Evolutionary conservation across 1,140 invertebrate genomes (phyloP).

Genomic region (Antheraea pernyi): DNA sequence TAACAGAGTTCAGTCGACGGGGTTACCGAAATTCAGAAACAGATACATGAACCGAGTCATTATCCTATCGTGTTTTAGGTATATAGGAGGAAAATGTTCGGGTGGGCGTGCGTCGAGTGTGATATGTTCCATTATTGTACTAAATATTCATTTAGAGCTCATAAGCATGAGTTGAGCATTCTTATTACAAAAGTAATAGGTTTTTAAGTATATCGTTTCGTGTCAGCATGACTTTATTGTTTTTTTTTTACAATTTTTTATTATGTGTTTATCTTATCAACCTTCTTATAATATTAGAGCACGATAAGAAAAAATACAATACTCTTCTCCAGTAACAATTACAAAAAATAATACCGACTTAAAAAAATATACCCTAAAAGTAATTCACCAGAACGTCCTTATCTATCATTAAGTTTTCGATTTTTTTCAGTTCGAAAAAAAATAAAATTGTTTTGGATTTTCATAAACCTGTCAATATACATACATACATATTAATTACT

Average conservation of each 20-base stretch:
- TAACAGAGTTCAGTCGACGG: background rate
- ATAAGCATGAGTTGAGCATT: background rate
- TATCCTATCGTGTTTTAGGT: background rate
- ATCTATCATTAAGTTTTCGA: too few species aligned
- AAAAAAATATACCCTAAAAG: too few species aligned
- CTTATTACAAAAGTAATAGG: background rate
- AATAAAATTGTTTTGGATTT: too few species aligned
- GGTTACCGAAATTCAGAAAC: background rate
- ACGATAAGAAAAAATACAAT: background rate
- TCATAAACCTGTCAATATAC: too few species aligned
- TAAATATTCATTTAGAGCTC: background rate
- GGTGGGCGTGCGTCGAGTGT: background rate
- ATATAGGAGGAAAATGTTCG: background rate
- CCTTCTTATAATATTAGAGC: background rate
- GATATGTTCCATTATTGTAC: background rate
- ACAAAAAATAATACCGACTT: too few species aligned
- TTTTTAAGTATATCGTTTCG: background rate
- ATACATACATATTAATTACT: too few species aligned
- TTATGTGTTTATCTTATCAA: background rate
- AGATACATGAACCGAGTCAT: background rate
- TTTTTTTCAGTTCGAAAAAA: too few species aligned
- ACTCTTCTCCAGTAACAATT: too few species aligned
- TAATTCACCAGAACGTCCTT: too few species aligned
- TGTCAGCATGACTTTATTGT: background rate
- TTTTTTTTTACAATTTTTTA: background rate